These are phyloP conservation scores for Macrotus californicus DNA, from an alignment of 2,113 vertebrate genomes.

Conservation along the genomic window DNA sequence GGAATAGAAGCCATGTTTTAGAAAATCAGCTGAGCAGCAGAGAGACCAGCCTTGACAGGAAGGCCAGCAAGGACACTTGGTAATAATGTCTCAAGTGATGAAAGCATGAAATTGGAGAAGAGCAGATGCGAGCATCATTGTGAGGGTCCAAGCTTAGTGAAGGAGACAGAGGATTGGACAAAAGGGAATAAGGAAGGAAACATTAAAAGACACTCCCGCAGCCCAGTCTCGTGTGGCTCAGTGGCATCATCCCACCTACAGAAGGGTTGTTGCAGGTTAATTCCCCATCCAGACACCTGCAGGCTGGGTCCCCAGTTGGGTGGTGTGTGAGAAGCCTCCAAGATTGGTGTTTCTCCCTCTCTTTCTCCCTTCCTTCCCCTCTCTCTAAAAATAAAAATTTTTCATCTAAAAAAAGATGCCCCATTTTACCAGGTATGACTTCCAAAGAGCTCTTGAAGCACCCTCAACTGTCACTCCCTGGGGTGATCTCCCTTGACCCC, in stretches of 20 bases:
- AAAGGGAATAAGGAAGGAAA: not conserved
- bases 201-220: not conserved
- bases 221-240: no score
- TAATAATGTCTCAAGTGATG: not conserved
- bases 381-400: no score
- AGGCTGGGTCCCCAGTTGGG: no score
- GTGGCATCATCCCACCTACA: no score
- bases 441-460: not conserved
- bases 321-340: no score
- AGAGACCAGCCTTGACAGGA: not conserved
- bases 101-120: not conserved
- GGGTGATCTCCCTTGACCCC: rapidly evolving
- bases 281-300: no score
- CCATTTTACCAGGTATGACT: not conserved
- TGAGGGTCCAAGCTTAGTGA: not conserved
- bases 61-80: not conserved
- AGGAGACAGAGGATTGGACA: not conserved
- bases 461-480: not conserved
- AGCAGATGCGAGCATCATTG: not conserved
- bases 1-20: not conserved
- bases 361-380: no score
- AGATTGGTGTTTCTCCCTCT: no score
- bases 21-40: not conserved
- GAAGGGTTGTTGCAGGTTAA: no score
- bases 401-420: not conserved